Evolutionary conservation across 2,888 invertebrate species (phyloP), one percentile per base, ranked within the genome.

Genomic region (Neoaliturus tenellus): DNA sequence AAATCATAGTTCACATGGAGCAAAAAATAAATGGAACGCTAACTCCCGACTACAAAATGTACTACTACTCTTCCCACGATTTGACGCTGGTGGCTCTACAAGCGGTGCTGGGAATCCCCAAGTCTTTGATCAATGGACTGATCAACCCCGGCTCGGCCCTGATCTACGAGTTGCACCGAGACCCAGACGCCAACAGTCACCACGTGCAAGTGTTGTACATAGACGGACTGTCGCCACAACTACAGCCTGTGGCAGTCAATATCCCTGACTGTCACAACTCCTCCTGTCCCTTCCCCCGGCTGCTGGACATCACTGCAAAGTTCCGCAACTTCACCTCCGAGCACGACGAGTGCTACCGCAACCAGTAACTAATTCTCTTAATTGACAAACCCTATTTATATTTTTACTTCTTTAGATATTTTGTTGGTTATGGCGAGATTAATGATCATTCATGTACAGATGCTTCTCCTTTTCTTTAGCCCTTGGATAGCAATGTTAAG

Each of bases 71-170:
- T 0, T 4, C 31, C 14, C 67, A 67, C 17, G 67, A 67, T n/a
- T 10, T 33, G 31, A 33, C 67, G 3, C 28, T 67, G 1, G 67
- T 67, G 33, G 33, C 67, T 67, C 67, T 67, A 4, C 67, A 67
- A n/a, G 67, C 67, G 4, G 31, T 67, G 2, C 67, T 67, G 67
- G 67, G 67, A 6, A 67, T 67, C 3, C 67, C 67, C 31, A 31
- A 31, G 33, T 2, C 28, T 31, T 20, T 6, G 4, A 67, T 67
- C 67, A 67, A 33, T 3, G 67, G 33, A 33, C 31, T 33, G 33
- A n/a, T 67, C 31, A 67, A 67, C 31, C 67, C 67, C 20, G 67
- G 67, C n/a, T 67, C 67, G 4, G 67, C 67, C 4, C 20, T 67
- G 67, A 28, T 67, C n/a, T 67, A n/a, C n/a, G 67, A 67, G 33